Percentiles rank a stretch among this genome's conserved stretches.
These are phyloP conservation scores for Cynopterus brachyotis DNA, from an alignment of 2,113 vertebrate genomes.

Conservation along the genomic window DNA sequence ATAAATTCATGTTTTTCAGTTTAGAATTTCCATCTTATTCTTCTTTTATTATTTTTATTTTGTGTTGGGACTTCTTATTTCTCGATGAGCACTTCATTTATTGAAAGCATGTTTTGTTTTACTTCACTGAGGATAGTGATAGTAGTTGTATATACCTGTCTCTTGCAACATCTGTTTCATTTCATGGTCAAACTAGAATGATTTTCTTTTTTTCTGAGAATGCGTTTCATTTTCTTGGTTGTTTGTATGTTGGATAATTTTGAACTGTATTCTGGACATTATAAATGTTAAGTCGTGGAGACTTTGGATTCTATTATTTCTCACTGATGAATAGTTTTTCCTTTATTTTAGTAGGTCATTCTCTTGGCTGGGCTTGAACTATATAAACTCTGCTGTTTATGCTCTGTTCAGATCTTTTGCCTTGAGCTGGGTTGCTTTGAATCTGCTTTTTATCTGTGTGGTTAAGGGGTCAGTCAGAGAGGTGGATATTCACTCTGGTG, in stretches of 20 bases:
- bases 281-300: constrained; percentile 11
- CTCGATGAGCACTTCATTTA: neutral
- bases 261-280: constrained; percentile 1
- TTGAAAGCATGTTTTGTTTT: neutral
- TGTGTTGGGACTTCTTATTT: neutral
- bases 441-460: neutral
- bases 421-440: neutral
- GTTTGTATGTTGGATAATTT: neutral
- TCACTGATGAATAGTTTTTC: neutral
- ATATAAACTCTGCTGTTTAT: neutral
- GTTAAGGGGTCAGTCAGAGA: neutral
- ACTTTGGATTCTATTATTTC: constrained; percentile 15
- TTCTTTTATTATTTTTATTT: neutral
- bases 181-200: neutral
- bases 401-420: neutral
- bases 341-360: constrained; percentile 1
- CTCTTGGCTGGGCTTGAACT: neutral
- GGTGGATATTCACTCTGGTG: neutral
- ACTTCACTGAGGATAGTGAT: neutral
- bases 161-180: constrained; percentile 42
- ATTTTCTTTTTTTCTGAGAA: constrained; percentile 27
- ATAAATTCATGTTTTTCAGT: neutral
- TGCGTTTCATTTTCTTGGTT: constrained; percentile 45
- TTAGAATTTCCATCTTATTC: neutral
- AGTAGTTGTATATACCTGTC: neutral